Evolutionary conservation across 1,140 invertebrate genomes (phyloP), one percentile per base, ranked within the genome.

Genomic region (Sarcophaga peregrina): DNA sequence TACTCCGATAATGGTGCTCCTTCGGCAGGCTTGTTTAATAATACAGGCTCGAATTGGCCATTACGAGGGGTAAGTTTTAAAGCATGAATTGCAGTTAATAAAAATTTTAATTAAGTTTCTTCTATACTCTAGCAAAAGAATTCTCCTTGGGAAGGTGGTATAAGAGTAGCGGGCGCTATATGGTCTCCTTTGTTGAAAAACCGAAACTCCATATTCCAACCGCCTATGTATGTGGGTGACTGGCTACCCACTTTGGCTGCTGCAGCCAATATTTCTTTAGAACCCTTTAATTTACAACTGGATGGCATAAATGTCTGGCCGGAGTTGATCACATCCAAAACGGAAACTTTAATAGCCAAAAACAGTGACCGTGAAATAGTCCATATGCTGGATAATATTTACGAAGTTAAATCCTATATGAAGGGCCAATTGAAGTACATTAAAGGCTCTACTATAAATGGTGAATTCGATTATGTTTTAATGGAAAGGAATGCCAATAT

Each of bases 11-110:
- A 95, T 86, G 96, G 96, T 1, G 96, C 95, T 0, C 93, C 95
- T 17, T 95, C 96, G 0, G 89, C 92, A 54, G 95, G 93, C 15
- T 91, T 93, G 82, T 93, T 95, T 85, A 90, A 91, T 9, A 98
- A 98, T 90, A 93, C 93, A 50, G 97, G 95, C 11, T 97, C 95
- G 37, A 98, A 98, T 91, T 97, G 94, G 92, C 97, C 97, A 54
- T 91, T 98, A 0, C 15, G 54, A 58, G 54, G 54, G 13, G 54
- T 58, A 58, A 58, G 15, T 58, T 52, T 58, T 58, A 58, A 62
- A 74, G 17, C 17, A 8, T 50, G 52, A 58, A 58, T 58, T 11
- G 13, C 0, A 15, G 13, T 10, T 0, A 0, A 58, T 13, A 72
- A 82, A 83, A 47, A 13, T 58, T 15, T 58, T 6, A 58, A 58